Evolutionary conservation across 92 coral and sea anemone genomes (phyloP).

Genomic region (Chrysogorgia sp.): DNA sequence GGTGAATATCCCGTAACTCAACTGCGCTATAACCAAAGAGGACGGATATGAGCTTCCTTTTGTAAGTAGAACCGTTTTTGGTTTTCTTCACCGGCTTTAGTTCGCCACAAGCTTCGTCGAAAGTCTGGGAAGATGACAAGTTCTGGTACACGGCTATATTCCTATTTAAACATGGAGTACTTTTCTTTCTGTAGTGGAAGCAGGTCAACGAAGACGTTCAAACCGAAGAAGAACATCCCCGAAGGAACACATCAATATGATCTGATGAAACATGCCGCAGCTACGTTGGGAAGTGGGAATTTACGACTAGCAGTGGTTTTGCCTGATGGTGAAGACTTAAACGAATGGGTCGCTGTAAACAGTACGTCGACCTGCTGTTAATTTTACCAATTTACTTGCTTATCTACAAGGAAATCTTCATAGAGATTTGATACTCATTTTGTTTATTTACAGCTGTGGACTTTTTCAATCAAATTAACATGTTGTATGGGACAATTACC

Average conservation of each 20-base stretch:
- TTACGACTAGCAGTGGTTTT: slow-evolving; percentile 92
- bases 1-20: not conserved
- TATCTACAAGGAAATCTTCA: not conserved
- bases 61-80: slow-evolving; percentile 68
- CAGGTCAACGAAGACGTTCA: slow-evolving; percentile 97
- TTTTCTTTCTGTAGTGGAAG: slow-evolving; percentile 74
- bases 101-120: not conserved
- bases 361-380: slow-evolving; percentile 61
- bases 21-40: slow-evolving; percentile 14
- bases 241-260: slow-evolving; percentile 99
- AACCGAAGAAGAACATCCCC: slow-evolving; percentile 97
- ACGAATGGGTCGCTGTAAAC: slow-evolving; percentile 99
- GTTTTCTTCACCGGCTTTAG: not conserved
- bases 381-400: not conserved
- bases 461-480: slow-evolving; percentile 96
- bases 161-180: slow-evolving; percentile 1
- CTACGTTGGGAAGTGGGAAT: slow-evolving; percentile 97
- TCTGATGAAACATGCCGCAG: slow-evolving; percentile 99
- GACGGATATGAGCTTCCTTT: slow-evolving; percentile 95
- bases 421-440: not conserved
- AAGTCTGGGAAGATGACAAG: not conserved
- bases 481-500: slow-evolving; percentile 98
- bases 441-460: slow-evolving; percentile 82
- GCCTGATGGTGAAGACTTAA: slow-evolving; percentile 97
- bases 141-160: not conserved